Evolutionary conservation across 2,797 vertebrate species (phyloP).

Genomic region (Trematomus bernacchii): DNA sequence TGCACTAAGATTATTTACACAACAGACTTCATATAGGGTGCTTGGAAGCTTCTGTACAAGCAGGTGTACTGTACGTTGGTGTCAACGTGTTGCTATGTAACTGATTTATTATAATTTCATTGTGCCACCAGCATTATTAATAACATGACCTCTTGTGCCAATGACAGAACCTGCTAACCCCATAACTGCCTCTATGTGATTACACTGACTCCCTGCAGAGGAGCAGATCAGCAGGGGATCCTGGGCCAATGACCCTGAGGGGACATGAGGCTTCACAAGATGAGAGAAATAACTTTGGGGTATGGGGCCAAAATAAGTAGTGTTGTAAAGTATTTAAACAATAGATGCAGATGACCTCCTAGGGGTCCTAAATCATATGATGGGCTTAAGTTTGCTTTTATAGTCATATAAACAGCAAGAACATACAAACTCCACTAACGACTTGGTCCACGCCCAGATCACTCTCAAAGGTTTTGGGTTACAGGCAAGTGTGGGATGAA

Average conservation of each 20-base stretch:
- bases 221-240: constrained; percentile 61
- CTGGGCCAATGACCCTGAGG: constrained; percentile 67
- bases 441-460: constrained; percentile 15
- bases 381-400: constrained; percentile 61
- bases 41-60: neutral
- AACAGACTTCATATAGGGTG: neutral
- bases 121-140: constrained; percentile 16
- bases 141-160: constrained; percentile 37
- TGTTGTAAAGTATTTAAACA: constrained; percentile 70
- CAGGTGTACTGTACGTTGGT: neutral
- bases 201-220: constrained; percentile 64
- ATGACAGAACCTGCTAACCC: constrained; percentile 34
- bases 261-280: constrained; percentile 66
- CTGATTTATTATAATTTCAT: constrained; percentile 31
- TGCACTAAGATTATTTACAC: neutral
- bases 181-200: constrained; percentile 54
- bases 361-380: constrained; percentile 58
- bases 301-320: constrained; percentile 67
- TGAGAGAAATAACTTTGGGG: constrained; percentile 74
- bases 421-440: constrained; percentile 45
- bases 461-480: constrained; percentile 12
- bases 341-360: constrained; percentile 65
- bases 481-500: constrained; percentile 5
- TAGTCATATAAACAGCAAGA: constrained; percentile 55
- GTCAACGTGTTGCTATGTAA: constrained; percentile 17